Conservation (phyloP, 2,888 invertebrate genomes). For the Apodemia hepburni region DNA sequence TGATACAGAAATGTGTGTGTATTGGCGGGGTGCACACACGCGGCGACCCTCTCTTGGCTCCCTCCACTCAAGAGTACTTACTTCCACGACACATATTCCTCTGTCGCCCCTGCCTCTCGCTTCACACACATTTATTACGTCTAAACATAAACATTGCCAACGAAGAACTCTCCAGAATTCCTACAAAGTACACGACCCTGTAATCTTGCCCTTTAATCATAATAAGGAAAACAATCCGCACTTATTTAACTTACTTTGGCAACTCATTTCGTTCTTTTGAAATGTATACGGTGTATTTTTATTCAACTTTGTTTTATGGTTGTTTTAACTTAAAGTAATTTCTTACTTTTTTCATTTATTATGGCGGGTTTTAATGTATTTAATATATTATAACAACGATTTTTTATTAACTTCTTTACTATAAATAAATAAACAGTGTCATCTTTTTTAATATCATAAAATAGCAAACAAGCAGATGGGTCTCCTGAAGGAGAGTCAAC, state of each 20-base stretch:
- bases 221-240: conserved; percentile 32
- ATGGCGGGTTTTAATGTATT: not conserved
- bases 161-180: conserved; percentile 33
- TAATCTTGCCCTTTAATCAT: conserved; percentile 34
- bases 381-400: not conserved
- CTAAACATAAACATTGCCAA: conserved; percentile 33
- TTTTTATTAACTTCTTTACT: not conserved
- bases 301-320: conserved; percentile 1
- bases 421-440: not conserved
- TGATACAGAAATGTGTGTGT: conserved; percentile 25
- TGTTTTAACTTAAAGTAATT: not conserved
- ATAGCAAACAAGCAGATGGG: too few relatives aligned
- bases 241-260: conserved; percentile 28
- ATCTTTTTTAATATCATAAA: too few relatives aligned
- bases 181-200: conserved; percentile 28
- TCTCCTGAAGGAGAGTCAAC: too few relatives aligned
- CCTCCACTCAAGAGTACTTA: conserved; percentile 46
- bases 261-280: conserved; percentile 20
- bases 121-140: conserved; percentile 37
- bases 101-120: conserved; percentile 35
- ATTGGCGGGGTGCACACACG: conserved; percentile 33
- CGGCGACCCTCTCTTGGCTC: conserved; percentile 32
- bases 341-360: not conserved
- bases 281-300: conserved; percentile 3
- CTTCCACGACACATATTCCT: conserved; percentile 39